Conservation (phyloP, 2,888 invertebrate species). For the Apodemia duryi region DNA sequence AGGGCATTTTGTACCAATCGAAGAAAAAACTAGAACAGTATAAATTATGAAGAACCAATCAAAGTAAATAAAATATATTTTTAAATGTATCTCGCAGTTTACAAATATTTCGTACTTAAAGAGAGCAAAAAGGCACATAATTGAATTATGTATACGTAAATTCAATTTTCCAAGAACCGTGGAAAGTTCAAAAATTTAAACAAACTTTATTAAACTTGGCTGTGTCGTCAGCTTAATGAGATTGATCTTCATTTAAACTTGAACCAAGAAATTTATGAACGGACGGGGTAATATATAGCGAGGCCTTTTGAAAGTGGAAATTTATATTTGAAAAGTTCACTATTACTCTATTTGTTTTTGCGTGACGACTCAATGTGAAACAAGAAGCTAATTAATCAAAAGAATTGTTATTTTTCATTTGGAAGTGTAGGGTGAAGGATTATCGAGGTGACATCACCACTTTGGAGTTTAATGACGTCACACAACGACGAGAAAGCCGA, state of each 20-base stretch:
- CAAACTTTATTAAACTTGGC: constrained; percentile 36
- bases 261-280: constrained; percentile 34
- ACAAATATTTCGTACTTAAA: too few species aligned
- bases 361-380: neutral
- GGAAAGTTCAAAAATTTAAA: constrained; percentile 39
- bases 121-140: constrained; percentile 26
- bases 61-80: too few species aligned
- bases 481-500: too few species aligned
- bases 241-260: constrained; percentile 52
- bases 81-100: too few species aligned
- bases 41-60: too few species aligned
- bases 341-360: constrained; percentile 5
- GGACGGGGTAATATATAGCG: constrained; percentile 13
- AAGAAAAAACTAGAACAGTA: too few species aligned
- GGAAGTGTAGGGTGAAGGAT: too few species aligned
- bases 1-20: too few species aligned
- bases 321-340: constrained; percentile 6
- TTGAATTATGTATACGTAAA: constrained; percentile 37
- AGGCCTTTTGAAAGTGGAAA: constrained; percentile 6
- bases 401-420: too few species aligned
- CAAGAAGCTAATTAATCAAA: too few species aligned
- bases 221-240: constrained; percentile 52
- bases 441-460: too few species aligned
- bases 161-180: constrained; percentile 31
- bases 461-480: too few species aligned